Conservation (phyloP, 2,113 vertebrate species). For the Lamprotornis superbus region DNA sequence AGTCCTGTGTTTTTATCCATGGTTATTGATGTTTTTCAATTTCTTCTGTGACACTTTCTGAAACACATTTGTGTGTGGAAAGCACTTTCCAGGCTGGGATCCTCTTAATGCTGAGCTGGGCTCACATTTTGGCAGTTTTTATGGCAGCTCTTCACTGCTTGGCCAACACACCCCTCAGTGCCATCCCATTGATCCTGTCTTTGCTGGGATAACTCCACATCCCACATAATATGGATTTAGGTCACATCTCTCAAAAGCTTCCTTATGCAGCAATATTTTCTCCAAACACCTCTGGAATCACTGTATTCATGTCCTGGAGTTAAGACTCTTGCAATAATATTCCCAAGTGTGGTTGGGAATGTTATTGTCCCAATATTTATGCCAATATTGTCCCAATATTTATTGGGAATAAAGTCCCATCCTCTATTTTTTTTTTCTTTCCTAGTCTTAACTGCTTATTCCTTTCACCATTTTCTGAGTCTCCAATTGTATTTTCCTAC, state of each 20-base stretch:
- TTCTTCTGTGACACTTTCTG: slow-evolving; percentile 49
- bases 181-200: background rate
- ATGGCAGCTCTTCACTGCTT: background rate
- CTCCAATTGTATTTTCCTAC: background rate
- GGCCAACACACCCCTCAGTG: background rate
- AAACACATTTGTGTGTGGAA: slow-evolving; percentile 65
- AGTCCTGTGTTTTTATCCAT: slow-evolving; percentile 39
- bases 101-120: background rate
- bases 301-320: background rate
- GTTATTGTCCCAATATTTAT: too few species aligned
- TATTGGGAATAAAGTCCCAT: background rate
- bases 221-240: background rate
- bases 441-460: background rate
- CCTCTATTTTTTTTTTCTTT: background rate
- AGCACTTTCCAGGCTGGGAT: background rate
- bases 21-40: slow-evolving; percentile 67
- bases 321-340: background rate
- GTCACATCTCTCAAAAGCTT: background rate
- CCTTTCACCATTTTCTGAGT: background rate
- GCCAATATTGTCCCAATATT: too few species aligned
- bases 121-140: background rate
- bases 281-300: background rate
- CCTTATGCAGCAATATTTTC: background rate
- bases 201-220: background rate
- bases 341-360: background rate